These are phyloP conservation scores for Blera fallax DNA, from an alignment of 2,888 invertebrate genomes.

Conservation along the genomic window DNA sequence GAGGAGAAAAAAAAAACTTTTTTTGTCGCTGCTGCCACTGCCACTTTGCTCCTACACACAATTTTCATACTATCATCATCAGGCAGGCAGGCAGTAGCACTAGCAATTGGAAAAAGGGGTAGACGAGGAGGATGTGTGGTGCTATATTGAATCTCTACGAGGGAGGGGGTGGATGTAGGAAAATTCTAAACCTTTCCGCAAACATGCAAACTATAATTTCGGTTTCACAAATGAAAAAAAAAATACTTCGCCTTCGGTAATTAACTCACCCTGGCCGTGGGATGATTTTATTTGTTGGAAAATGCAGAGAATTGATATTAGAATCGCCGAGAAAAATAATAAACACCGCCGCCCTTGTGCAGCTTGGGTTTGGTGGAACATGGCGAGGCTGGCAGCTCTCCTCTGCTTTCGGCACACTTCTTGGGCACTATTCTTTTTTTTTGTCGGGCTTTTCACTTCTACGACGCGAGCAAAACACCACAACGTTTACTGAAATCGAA, in stretches of 20 bases:
- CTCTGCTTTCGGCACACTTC: constrained; percentile 25
- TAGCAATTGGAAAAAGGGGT: constrained; percentile 34
- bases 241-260: neutral
- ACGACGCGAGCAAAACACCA: constrained; percentile 43
- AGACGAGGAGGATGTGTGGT: constrained; percentile 30
- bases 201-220: constrained; percentile 32
- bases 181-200: constrained; percentile 71
- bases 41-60: constrained; percentile 41
- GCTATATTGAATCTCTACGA: constrained; percentile 30
- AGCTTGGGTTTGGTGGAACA: constrained; percentile 68
- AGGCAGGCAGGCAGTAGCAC: neutral
- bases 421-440: constrained; percentile 17
- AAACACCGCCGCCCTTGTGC: constrained; percentile 72
- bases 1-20: constrained; percentile 5
- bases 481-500: constrained; percentile 47
- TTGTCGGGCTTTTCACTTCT: constrained; percentile 48
- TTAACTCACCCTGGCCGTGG: constrained; percentile 56
- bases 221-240: neutral
- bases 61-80: constrained; percentile 19
- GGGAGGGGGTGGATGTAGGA: constrained; percentile 12
- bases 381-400: constrained; percentile 50
- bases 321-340: constrained; percentile 59
- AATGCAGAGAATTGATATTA: constrained; percentile 56
- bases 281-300: constrained; percentile 52
- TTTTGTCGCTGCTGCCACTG: constrained; percentile 17